Base-by-base conservation (phyloP, 1,140 invertebrate genomes). In the Trinorchestia longiramus region DNA sequence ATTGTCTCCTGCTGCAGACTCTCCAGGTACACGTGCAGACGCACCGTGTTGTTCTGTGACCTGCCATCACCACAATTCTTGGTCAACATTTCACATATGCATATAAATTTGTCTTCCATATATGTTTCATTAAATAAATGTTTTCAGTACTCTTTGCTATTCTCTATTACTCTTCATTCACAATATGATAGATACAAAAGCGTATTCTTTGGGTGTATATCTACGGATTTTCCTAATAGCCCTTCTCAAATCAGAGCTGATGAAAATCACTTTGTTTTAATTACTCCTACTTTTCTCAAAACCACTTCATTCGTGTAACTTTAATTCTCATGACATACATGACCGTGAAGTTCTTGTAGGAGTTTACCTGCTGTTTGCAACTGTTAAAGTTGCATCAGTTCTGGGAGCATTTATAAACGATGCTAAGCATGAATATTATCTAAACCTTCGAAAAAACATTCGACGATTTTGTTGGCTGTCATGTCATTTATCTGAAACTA, bases 21-120 rank as follows among this genome's bases (percentile, higher is more conserved):
- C 87, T 96, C 96, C 17, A 96, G 91, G 92, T 96, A 96, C n/a
- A 96, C 90, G 43, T 96, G 96, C 0, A 96, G 96, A 41, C 96
- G 57, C 62, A 95, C 96, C 53, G 96, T 96, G 62, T 62, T 96
- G 96, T 96, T 95, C 44, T 95, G 95, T 15, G 88, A 94, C 43
- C 95, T 96, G 96, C 43, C 40, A 28, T 3, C 15, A 3, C 11
- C 11, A 19, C 62, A 77, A 28, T 11, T 28, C 15, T 11, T 11
- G 28, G 62, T 77, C 62, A 77, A 77, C 62, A 23, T 53, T 53
- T 53, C 47, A 53, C 62, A 36, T 77, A 3, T 3, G 8, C 1
- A 36, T 23, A 28, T 77, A 15, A 19, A 77, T 77, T 77, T 36
- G 36, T 77, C 36, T 77, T 3, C 62, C 3, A 36, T 77, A 77